Evolutionary conservation across 2,113 vertebrate genomes (phyloP), one percentile per base, ranked within the genome.

Genomic region (Xiphophorus couchianus): DNA sequence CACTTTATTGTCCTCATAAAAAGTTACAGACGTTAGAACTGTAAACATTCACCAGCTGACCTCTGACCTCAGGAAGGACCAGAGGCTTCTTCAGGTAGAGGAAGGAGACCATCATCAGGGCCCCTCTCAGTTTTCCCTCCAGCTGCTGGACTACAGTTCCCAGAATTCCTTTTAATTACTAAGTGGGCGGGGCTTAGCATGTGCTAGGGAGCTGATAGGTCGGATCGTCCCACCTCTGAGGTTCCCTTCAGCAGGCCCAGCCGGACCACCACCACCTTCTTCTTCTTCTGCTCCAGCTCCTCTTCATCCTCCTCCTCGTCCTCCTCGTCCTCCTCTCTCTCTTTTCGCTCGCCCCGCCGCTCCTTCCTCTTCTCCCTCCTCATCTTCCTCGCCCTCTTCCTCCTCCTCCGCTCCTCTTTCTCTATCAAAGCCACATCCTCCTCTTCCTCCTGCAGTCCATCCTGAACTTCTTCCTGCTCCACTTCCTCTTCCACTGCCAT

Each of bases 211-310:
- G 89, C 91, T 0, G 89, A 90, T 2, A 92, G 84, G 77, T 91
- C 91, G 0, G 89, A 84, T 1, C 85, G 77, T 19, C 89, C 89
- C 0, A 92, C 86, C 51, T 91, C 89, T 0, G 87, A 89, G 69
- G 90, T 88, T 61, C 88, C 89, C 66, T 89, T 90, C 30, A 92
- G 80, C 69, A 90, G 70, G 58, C 76, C 90, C 0, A 92, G 84
- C 61, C 91, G 76, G 66, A 91, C 91, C 77, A 91, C 91, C 73
- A 92, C 89, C 61, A 92, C 91, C 73, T 83, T 68, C 54, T 79
- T 88, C 85, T 89, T 92, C 80, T 91, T 91, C 71, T 83, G 54
- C 75, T 78, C 82, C 0, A 58, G 69, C 15, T 25, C 85, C 0
- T 88, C 88, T 0, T 87, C 84, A 0, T 84, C 76, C 0, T 69